A percentile compares a stretch with the other conserved stretches of the same genome.
Evolutionary conservation across 2,888 invertebrate species (phyloP).

Genomic region (Cheilosia urbana): DNA sequence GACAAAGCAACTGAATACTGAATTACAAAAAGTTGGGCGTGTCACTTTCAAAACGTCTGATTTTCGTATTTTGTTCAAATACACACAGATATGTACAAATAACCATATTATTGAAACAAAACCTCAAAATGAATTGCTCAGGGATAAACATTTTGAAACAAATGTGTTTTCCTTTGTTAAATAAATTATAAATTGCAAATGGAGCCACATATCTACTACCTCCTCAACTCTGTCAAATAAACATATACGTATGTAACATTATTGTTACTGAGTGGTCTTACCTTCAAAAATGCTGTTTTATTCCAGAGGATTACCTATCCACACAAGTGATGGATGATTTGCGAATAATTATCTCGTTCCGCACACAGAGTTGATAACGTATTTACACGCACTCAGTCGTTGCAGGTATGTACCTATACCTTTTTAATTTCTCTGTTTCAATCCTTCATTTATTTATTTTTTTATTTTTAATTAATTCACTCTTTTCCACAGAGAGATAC

Average conservation of each 20-base stretch:
- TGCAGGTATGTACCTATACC: background rate
- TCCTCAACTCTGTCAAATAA: background rate
- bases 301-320: constrained; percentile 66
- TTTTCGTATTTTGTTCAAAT: background rate
- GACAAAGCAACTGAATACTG: background rate
- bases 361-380: constrained; percentile 17
- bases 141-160: too few species aligned
- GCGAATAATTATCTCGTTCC: constrained; percentile 35
- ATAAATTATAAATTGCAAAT: too few species aligned
- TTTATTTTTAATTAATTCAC: constrained; percentile 28
- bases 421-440: constrained; percentile 2
- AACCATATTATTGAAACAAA: too few species aligned
- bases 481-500: constrained; percentile 25
- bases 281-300: constrained; percentile 20
- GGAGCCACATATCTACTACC: too few species aligned
- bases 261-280: constrained; percentile 9
- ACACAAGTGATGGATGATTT: constrained; percentile 29
- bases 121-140: too few species aligned
- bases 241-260: background rate
- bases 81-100: background rate
- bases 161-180: too few species aligned
- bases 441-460: background rate
- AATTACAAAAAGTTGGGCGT: background rate
- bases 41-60: background rate
- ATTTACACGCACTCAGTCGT: constrained; percentile 9